Evolutionary conservation across 2,888 invertebrate species (phyloP).

Genomic region (Volucella zonaria): DNA sequence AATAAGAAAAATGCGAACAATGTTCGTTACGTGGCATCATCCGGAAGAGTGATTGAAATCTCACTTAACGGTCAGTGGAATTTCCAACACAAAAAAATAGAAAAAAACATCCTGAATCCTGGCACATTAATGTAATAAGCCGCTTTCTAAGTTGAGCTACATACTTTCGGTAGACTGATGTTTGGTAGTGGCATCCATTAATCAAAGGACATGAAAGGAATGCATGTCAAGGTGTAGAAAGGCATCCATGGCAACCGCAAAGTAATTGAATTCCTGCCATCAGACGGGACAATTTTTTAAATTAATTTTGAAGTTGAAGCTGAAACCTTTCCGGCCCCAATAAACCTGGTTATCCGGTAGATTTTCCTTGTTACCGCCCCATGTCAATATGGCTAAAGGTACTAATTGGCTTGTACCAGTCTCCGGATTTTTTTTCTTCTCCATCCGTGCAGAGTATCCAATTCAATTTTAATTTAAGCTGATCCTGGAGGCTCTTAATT

Average conservation of each 20-base stretch:
- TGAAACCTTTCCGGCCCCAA: conserved; percentile 48
- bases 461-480: conserved; percentile 63
- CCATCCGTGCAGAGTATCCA: conserved; percentile 8
- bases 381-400: conserved; percentile 18
- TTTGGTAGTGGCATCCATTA: conserved; percentile 32
- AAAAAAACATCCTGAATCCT: neutral
- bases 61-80: conserved; percentile 55
- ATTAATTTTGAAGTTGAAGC: conserved; percentile 13
- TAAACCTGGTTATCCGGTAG: conserved; percentile 41
- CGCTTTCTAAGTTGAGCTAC: conserved; percentile 36
- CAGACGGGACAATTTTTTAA: conserved; percentile 35
- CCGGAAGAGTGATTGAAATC: conserved; percentile 51
- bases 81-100: neutral
- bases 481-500: conserved; percentile 31
- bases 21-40: conserved; percentile 9
- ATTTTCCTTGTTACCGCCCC: conserved; percentile 20
- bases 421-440: neutral
- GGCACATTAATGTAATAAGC: conserved; percentile 51
- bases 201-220: conserved; percentile 27
- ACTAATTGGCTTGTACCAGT: conserved; percentile 45
- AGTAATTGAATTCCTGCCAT: conserved; percentile 35
- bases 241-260: conserved; percentile 18
- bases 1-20: conserved; percentile 45
- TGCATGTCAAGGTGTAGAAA: neutral
- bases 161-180: conserved; percentile 30